phyloP scores from a whole-genome alignment of 64 coral and sea anemone genomes.

The Montipora capricornis region DNA sequence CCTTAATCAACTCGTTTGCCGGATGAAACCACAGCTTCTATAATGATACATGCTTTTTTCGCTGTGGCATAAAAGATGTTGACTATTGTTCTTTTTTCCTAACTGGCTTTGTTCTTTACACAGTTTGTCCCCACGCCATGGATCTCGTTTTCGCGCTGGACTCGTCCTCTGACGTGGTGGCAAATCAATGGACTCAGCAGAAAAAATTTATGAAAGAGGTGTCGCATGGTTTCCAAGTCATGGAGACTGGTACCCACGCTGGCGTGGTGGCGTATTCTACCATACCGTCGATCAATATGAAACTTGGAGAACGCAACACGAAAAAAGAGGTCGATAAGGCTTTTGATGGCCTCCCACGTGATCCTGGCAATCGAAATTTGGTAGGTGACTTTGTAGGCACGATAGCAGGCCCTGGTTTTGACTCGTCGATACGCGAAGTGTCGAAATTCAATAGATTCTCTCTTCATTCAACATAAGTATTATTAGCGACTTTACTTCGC shows the following conservation, averaged over 20 bases:
- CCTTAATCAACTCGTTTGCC: no score
- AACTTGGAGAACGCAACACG: conserved; percentile 86
- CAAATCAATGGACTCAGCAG: conserved; percentile 83
- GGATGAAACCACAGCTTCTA: no score
- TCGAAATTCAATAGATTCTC: no score
- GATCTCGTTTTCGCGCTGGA: conserved; percentile 97
- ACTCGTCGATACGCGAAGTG: no score
- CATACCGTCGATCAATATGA: conserved; percentile 91
- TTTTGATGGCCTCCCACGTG: conserved; percentile 79
- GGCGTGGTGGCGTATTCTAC: conserved; percentile 94
- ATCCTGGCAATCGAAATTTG: conserved; percentile 82
- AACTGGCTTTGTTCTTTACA: background rate
- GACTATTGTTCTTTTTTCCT: background rate
- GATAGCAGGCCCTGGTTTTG: background rate
- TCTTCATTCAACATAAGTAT: no score
- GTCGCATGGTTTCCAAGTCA: conserved; percentile 68
- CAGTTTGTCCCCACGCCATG: conserved; percentile 87
- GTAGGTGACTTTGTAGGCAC: background rate
- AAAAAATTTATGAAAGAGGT: conserved; percentile 84
- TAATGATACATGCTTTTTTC: no score
- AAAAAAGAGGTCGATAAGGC: conserved; percentile 82
- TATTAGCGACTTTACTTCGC: no score
- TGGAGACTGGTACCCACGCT: conserved; percentile 73
- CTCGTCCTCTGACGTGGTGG: conserved; percentile 87
- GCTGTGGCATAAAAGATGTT: background rate